Evolutionary conservation across 2,113 vertebrate genomes (phyloP).

Genomic region (Cepphus grylle): DNA sequence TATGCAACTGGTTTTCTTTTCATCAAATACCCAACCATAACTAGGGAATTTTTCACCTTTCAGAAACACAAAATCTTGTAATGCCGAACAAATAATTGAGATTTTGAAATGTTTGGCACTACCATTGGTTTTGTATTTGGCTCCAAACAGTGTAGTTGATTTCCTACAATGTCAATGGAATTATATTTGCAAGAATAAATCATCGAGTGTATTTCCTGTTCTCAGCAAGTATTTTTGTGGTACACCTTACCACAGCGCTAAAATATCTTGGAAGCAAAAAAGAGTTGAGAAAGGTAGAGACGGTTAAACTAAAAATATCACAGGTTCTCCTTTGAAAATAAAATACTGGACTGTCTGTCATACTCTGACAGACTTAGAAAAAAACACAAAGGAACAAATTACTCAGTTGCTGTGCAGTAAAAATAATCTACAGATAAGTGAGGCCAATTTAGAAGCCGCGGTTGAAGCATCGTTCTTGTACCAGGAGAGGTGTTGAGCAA

Average conservation of each 20-base stretch:
- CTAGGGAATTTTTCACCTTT: neutral
- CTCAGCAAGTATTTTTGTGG: neutral
- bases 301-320: neutral
- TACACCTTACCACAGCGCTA: neutral
- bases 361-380: conserved; percentile 29
- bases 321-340: neutral
- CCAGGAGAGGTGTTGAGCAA: conserved; percentile 19
- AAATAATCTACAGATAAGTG: conserved; percentile 49
- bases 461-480: conserved; percentile 24
- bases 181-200: neutral
- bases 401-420: conserved; percentile 16
- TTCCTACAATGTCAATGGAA: neutral
- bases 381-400: conserved; percentile 53
- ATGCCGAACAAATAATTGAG: neutral
- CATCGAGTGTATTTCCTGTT: neutral
- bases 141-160: neutral
- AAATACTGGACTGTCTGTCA: conserved; percentile 15
- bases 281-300: neutral
- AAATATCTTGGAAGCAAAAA: neutral
- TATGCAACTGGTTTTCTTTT: neutral
- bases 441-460: conserved; percentile 36
- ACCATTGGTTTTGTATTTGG: neutral
- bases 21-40: neutral
- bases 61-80: neutral
- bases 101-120: neutral